Evolutionary conservation across 2,797 vertebrate genomes (phyloP), one percentile per base, ranked within the genome.

Genomic region (Hapalemur alaotrensis): DNA sequence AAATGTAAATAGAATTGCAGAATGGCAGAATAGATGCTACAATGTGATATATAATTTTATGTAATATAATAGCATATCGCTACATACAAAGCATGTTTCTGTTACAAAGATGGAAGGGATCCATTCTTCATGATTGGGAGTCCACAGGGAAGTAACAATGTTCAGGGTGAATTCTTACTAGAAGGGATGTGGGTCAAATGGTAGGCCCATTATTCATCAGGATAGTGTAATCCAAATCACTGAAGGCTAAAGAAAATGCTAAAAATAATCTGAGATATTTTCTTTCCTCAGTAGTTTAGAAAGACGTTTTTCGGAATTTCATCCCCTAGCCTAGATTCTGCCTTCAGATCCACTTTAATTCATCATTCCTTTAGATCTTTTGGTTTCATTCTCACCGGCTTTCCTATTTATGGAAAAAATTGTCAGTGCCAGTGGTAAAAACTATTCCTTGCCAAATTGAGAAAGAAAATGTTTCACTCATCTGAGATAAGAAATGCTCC

Each of bases 351-450:
- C 25, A 57, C 41, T 81, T 50, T 32, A 70, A 61, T 59, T 94
- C 43, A 52, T 30, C 32, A 75, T 63, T 79, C 35, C 59, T 38
- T 65, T 83, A 69, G 10, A 41, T 83, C 67, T 82, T 28, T 94
- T 82, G 59, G 46, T 78, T 94, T 70, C 59, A 65, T 87, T 92
- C 48, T 97, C 46, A 80, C 35, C 17, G 73, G 70, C 41, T 61
- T 91, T 91, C 43, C n/a, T 97, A 69, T 95, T 94, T 96, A 93
- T 72, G 75, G 73, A 92, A 97, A 89, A 94, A 87, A 86, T 61
- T 78, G 32, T 84, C 83, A 79, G 32, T 92, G 50, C 46, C 88
- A 85, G 28, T 85, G 88, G 30, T 78, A 81, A 61, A 93, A 90
- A 84, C 32, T 50, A 63, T 63, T 96, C 15, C n/a, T 61, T 84